These are phyloP conservation scores for Mastomys coucha DNA, from an alignment of 2,113 vertebrate genomes.

Conservation along the genomic window DNA sequence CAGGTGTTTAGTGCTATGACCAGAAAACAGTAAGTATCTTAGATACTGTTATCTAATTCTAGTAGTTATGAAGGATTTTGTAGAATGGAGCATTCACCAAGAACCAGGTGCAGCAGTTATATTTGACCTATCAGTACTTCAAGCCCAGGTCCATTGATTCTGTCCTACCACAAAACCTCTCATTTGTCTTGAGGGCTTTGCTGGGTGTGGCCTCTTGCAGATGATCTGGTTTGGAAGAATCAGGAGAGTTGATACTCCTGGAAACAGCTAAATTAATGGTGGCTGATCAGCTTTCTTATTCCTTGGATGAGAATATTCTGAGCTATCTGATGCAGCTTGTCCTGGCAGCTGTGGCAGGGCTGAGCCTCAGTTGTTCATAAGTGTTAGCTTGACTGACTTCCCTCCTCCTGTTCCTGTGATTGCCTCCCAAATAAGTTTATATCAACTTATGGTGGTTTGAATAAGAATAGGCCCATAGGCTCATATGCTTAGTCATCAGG, in stretches of 20 bases:
- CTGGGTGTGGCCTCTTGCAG: neutral
- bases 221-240: neutral
- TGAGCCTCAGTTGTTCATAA: neutral
- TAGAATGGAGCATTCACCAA: neutral
- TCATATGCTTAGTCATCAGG: neutral
- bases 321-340: rapidly evolving
- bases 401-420: neutral
- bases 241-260: neutral
- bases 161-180: neutral
- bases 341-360: rapidly evolving
- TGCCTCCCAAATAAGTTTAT: neutral
- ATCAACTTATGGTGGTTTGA: neutral
- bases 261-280: neutral
- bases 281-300: neutral
- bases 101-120: neutral
- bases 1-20: neutral
- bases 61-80: neutral
- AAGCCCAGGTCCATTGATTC: rapidly evolving
- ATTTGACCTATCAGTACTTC: neutral
- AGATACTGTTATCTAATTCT: neutral
- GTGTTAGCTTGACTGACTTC: neutral
- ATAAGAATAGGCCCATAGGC: neutral
- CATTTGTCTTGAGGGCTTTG: neutral
- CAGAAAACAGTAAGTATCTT: neutral
- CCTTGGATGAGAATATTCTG: neutral